Base-by-base conservation (phyloP, 2,888 invertebrate species). In the Drosophila subquinaria region DNA sequence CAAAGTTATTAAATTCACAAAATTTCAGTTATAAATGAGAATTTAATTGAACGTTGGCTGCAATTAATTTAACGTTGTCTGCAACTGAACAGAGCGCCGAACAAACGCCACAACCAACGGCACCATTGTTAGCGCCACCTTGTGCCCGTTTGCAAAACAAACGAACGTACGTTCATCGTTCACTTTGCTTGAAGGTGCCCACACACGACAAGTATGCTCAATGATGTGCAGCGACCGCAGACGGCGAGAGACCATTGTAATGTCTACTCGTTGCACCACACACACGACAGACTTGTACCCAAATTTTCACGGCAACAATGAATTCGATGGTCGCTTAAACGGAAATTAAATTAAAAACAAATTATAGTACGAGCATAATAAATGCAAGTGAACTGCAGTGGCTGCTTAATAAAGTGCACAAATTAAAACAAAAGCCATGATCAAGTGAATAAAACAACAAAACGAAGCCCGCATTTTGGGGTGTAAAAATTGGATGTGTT, bases 71-170 rank as follows among this genome's bases (percentile, higher is more conserved):
- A 23, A 20, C 20, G 3, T 20, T 20, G 20, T 1, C 2, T 20
- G 20, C 27, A 27, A 27, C 27, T 27, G 27, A 20, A 20, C 20
- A 20, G 2, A 20, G 20, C 23, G 23, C 23, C 23, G 4, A 30
- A 30, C 2, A 30, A 30, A 30, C 30, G 30, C 30, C 30, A 30
- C 30, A 30, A 36, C 4, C 35, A 0, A 4, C 11, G 13, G 2
- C 1, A 0, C 30, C 30, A 30, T 30, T 30, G 30, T 8, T 30
- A 30, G 35, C 11, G 35, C 35, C 35, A 36, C 11, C 35, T 36
- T 13, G 11, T 36, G 35, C 1, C 35, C 13, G 35, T 81, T 83
- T 77, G 78, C 82, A 52, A 59, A 71, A 79, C 83, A 69, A 38
- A 61, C 73, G 71, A 76, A 80, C 56, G 30, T 0, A 30, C 30